These are phyloP conservation scores for Syrrhaptes paradoxus DNA, from an alignment of 2,113 vertebrate species.

Conservation along the genomic window DNA sequence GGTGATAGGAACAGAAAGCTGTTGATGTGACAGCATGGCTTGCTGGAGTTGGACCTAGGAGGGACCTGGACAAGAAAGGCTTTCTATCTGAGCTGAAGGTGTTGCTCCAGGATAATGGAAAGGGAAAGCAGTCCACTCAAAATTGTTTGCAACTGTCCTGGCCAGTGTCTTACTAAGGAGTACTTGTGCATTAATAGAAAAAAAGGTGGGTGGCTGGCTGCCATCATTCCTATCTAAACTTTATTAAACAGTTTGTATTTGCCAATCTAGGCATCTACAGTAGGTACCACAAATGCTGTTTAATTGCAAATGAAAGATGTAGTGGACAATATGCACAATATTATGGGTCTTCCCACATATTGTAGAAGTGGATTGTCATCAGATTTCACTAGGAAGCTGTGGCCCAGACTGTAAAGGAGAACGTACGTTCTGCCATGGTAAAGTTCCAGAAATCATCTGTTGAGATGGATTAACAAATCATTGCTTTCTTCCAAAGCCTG, in stretches of 20 bases:
- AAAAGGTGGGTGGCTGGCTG: background rate
- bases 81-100: background rate
- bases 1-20: background rate
- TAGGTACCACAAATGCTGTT: background rate
- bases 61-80: background rate
- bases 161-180: background rate
- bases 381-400: background rate
- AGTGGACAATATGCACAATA: background rate
- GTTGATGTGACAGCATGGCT: background rate
- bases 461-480: background rate
- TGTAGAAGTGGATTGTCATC: background rate
- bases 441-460: background rate
- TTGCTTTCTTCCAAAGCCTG: background rate
- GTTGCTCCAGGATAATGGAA: background rate
- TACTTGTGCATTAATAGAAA: background rate
- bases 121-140: background rate
- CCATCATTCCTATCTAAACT: background rate
- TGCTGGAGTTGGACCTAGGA: background rate
- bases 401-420: background rate
- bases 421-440: accelerated
- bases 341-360: too few relatives aligned
- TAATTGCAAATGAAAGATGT: background rate
- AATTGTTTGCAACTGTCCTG: background rate
- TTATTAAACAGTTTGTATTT: background rate
- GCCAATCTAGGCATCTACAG: background rate